Conservation (phyloP, 2,113 vertebrate species). For the Megaceryle maxima region DNA sequence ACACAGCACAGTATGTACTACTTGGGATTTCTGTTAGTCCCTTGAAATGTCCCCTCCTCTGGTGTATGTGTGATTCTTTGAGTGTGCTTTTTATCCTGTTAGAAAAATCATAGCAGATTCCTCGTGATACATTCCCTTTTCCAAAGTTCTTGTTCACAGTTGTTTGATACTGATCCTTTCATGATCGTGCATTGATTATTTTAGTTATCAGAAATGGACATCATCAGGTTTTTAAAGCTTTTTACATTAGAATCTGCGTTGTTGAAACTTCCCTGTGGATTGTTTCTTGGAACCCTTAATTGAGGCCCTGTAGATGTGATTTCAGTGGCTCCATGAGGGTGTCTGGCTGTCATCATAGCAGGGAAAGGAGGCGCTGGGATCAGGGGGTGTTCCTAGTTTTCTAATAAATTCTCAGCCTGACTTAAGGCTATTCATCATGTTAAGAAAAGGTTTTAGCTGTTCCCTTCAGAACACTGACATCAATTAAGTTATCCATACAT, state of each 20-base stretch:
- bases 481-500: not conserved
- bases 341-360: not conserved
- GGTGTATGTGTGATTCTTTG: not conserved
- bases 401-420: not conserved
- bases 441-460: not conserved
- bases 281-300: not conserved
- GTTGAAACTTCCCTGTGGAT: not conserved
- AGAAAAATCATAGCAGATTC: not conserved
- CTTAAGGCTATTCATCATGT: not conserved
- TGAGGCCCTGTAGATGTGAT: not conserved
- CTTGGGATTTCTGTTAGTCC: not conserved
- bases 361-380: not conserved
- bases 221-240: not conserved
- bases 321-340: not conserved
- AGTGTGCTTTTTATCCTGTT: not conserved
- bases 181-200: not conserved
- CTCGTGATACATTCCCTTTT: not conserved
- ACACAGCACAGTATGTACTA: not conserved
- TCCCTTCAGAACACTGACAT: slow-evolving; percentile 12
- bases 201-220: not conserved
- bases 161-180: not conserved
- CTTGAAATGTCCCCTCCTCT: not conserved
- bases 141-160: not conserved
- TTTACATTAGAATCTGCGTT: not conserved
- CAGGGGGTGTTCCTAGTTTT: not conserved